Percentiles rank a stretch among this genome's conserved stretches.
These are phyloP conservation scores for Trachelus stipa DNA, from an alignment of 2,888 invertebrate species.

Conservation along the genomic window DNA sequence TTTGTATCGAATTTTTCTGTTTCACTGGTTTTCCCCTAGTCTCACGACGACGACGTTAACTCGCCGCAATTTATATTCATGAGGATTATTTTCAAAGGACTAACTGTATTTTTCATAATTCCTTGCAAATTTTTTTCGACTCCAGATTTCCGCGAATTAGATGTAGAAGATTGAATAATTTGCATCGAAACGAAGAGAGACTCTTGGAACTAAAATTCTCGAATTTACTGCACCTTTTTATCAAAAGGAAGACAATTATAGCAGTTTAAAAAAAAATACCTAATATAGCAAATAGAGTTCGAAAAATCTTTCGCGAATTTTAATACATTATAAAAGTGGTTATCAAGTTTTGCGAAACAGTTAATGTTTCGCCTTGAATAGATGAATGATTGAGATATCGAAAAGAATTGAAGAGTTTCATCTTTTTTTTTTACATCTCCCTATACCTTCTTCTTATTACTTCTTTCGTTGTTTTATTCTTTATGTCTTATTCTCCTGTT, in stretches of 20 bases:
- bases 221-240: background rate
- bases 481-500: constrained; percentile 12
- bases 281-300: background rate
- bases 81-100: constrained; percentile 41
- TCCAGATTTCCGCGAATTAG: background rate
- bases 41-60: constrained; percentile 15
- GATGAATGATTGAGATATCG: background rate
- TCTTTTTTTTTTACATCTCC: background rate
- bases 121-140: background rate
- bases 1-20: constrained; percentile 33
- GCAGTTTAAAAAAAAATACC: background rate
- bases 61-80: constrained; percentile 49
- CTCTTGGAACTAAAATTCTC: background rate
- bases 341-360: background rate
- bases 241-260: background rate
- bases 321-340: background rate
- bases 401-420: background rate
- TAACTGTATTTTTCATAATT: constrained; percentile 24
- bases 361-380: background rate
- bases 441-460: constrained; percentile 5
- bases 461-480: constrained; percentile 23
- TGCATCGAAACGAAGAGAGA: background rate
- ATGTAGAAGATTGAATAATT: background rate
- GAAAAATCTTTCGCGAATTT: background rate
- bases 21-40: background rate